Conservation (phyloP, 1,140 invertebrate genomes). For the Pseudoatta argentina region DNA sequence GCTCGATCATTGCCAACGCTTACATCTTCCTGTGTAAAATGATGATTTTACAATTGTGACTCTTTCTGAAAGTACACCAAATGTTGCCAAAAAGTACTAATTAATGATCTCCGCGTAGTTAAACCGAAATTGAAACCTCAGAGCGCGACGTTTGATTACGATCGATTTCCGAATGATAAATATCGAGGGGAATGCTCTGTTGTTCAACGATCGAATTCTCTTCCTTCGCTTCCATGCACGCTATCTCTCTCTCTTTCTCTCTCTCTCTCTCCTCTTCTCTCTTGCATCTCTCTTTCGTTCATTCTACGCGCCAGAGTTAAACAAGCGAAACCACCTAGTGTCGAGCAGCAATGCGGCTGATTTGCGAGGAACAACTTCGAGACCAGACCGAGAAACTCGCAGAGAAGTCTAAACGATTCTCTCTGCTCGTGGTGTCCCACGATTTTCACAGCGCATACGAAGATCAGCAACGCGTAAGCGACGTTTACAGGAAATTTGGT, state of each 20-base stretch:
- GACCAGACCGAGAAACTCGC: constrained; percentile 31
- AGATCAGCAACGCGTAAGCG: constrained; percentile 18
- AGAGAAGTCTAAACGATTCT: constrained; percentile 43
- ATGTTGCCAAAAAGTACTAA: constrained; percentile 3
- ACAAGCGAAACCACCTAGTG: constrained; percentile 53
- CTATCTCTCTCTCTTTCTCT: background rate
- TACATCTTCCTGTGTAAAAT: constrained; percentile 26
- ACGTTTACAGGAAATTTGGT: constrained; percentile 22
- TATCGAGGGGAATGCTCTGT: background rate
- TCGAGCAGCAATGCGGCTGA: constrained; percentile 50
- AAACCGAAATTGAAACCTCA: constrained; percentile 40
- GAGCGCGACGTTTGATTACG: constrained; percentile 10
- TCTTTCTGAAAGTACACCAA: background rate
- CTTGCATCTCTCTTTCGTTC: constrained; percentile 1
- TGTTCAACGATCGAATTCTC: constrained; percentile 18
- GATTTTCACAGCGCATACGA: constrained; percentile 31
- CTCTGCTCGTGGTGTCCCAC: background rate
- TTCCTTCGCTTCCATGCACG: background rate
- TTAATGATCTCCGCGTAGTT: background rate
- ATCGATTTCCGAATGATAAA: constrained; percentile 53
- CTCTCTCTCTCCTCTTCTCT: background rate
- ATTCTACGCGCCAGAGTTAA: constrained; percentile 31
- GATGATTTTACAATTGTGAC: constrained; percentile 16
- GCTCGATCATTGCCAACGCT: constrained; percentile 37
- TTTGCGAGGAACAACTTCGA: constrained; percentile 57